Evolutionary conservation across 2,113 vertebrate species (phyloP).

Genomic region (Dicrurus megarhynchus): DNA sequence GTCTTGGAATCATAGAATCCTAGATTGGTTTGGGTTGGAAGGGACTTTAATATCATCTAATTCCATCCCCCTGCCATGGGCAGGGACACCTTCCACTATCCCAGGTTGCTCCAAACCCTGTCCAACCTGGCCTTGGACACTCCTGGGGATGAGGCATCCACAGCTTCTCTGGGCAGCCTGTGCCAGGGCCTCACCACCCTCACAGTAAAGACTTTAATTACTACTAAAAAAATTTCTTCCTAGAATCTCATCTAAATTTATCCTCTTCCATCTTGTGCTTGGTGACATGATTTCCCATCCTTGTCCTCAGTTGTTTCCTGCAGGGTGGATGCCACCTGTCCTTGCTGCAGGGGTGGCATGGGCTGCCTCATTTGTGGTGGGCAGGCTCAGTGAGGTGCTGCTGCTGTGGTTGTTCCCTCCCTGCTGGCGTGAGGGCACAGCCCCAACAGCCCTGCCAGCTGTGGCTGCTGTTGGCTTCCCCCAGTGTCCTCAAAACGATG

Average conservation of each 20-base stretch:
- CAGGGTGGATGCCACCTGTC: background rate
- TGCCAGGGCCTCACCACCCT: rapidly evolving
- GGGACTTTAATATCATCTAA: no score
- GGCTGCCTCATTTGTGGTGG: rapidly evolving
- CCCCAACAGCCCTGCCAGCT: background rate
- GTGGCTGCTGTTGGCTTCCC: background rate
- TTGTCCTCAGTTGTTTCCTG: background rate
- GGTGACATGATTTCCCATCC: no score
- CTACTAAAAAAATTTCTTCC: background rate
- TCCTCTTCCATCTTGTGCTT: background rate
- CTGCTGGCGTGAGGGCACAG: rapidly evolving
- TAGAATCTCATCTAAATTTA: background rate
- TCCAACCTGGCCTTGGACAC: background rate
- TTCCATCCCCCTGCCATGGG: background rate
- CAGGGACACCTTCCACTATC: background rate
- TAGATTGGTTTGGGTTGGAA: background rate
- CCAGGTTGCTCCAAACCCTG: rapidly evolving
- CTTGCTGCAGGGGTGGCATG: background rate
- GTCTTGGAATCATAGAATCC: background rate
- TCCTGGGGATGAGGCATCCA: background rate
- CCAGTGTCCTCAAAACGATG: background rate
- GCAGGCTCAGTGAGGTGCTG: background rate
- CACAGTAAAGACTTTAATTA: background rate
- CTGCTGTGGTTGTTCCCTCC: background rate
- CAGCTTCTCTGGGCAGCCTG: background rate